phyloP scores from a whole-genome alignment of 2,113 vertebrate species.

The Globicephala melas region DNA sequence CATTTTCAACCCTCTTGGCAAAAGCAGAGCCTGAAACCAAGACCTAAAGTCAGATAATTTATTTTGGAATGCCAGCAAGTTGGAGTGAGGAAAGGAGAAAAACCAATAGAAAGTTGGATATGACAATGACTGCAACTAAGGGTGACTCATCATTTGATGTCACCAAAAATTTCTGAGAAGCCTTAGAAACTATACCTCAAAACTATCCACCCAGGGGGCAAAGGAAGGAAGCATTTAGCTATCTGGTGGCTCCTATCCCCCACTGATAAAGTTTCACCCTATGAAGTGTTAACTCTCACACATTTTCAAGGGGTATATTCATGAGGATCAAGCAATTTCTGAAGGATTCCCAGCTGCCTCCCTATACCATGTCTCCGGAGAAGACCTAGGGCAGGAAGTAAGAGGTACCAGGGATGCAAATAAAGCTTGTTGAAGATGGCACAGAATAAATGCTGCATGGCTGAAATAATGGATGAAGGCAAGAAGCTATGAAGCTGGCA shows the following conservation, averaged over 20 bases:
- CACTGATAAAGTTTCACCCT: background rate
- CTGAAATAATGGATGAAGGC: background rate
- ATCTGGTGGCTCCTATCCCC: background rate
- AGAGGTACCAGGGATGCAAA: background rate
- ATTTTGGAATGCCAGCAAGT: background rate
- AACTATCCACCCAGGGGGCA: background rate
- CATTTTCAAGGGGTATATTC: background rate
- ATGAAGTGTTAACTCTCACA: background rate
- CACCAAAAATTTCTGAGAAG: background rate
- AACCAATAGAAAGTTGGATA: background rate
- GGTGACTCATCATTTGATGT: background rate
- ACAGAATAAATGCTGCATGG: background rate
- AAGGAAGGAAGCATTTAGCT: background rate
- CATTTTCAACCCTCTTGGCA: background rate
- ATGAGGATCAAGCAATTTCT: background rate
- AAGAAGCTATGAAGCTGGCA: too few relatives aligned
- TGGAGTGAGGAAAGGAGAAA: background rate
- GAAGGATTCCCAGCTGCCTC: background rate
- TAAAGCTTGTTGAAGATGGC: background rate
- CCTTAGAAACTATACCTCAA: background rate
- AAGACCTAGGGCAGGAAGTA: background rate
- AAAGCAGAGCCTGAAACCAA: background rate
- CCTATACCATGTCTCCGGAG: background rate
- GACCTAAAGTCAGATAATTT: background rate
- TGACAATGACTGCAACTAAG: background rate